A percentile compares a stretch with the other conserved stretches of the same genome.
Evolutionary conservation across 2,797 vertebrate species (phyloP).

Genomic region (Tadarida brasiliensis): DNA sequence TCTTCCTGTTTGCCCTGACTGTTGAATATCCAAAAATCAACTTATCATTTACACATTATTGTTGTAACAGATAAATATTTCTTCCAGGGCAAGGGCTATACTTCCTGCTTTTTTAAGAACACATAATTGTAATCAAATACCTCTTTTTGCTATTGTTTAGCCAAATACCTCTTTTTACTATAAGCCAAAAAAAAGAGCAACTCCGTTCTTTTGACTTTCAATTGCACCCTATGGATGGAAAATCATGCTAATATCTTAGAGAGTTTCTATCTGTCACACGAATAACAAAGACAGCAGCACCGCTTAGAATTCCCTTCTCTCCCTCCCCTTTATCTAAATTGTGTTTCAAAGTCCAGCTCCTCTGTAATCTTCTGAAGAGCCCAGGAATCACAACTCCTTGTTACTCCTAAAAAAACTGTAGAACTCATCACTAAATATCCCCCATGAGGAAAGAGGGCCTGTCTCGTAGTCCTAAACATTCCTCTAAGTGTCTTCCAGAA

Average conservation of each 20-base stretch:
- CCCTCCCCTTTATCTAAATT: not conserved
- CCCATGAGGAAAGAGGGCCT: not conserved
- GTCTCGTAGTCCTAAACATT: not conserved
- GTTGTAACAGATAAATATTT: conserved; percentile 10
- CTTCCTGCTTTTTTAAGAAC: conserved; percentile 54
- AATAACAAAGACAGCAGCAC: not conserved
- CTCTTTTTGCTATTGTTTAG: conserved; percentile 24
- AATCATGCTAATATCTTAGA: not conserved
- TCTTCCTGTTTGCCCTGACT: not conserved
- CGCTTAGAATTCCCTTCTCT: conserved; percentile 3
- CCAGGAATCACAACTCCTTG: not conserved
- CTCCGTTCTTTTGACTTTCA: conserved; percentile 30
- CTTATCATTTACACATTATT: conserved; percentile 39
- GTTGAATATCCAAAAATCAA: conserved; percentile 37
- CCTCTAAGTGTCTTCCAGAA: not conserved
- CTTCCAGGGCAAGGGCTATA: not conserved
- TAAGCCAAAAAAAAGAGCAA: not conserved
- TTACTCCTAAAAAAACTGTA: not conserved
- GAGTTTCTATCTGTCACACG: not conserved
- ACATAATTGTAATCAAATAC: conserved; percentile 9
- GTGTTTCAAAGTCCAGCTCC: conserved; percentile 28
- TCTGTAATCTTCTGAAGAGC: conserved; percentile 22
- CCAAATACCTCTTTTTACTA: conserved; percentile 31
- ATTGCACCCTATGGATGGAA: conserved; percentile 17
- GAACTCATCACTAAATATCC: not conserved